These are phyloP conservation scores for Xiphorhynchus erythropygius DNA, from an alignment of 2,797 vertebrate genomes.

Conservation along the genomic window DNA sequence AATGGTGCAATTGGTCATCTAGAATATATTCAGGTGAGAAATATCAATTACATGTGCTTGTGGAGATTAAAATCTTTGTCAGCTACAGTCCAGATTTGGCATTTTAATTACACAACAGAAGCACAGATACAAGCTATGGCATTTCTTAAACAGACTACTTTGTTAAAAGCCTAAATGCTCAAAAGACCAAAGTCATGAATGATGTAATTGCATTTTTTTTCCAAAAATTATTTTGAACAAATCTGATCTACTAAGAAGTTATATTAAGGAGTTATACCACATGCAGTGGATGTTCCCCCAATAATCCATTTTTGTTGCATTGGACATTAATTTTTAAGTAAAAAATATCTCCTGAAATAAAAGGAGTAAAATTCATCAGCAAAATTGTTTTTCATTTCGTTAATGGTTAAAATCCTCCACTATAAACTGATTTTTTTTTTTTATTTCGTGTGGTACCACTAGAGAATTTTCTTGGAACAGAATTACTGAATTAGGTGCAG, in stretches of 20 bases:
- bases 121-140: background rate
- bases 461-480: background rate
- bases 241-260: background rate
- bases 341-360: background rate
- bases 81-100: background rate
- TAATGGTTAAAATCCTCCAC: background rate
- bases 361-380: background rate
- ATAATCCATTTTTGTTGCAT: background rate
- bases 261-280: background rate
- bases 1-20: slow-evolving; percentile 20
- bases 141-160: background rate
- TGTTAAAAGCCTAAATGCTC: background rate
- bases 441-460: background rate
- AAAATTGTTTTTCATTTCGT: background rate
- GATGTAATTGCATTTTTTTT: background rate
- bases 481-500: background rate
- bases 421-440: background rate
- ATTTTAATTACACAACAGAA: background rate
- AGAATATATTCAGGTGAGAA: slow-evolving; percentile 10
- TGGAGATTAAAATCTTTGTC: background rate
- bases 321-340: background rate
- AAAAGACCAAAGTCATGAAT: background rate
- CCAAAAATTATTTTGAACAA: background rate
- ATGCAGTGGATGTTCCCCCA: background rate
- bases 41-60: background rate